Base-by-base conservation (phyloP, 92 coral and sea anemone species). In the Porites rus region DNA sequence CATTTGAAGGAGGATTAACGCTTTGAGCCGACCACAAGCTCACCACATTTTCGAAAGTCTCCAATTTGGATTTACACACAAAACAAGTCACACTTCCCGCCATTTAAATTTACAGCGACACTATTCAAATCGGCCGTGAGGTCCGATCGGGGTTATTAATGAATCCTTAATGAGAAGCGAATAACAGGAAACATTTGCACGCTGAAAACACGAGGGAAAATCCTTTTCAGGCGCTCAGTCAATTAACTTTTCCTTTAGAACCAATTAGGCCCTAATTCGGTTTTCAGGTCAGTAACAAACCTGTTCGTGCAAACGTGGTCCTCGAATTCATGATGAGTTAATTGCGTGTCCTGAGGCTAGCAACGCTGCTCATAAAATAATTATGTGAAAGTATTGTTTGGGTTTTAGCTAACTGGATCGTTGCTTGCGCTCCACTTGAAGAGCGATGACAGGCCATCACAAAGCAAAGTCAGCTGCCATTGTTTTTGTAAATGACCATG, bases 311-410 rank as follows among this genome's bases (percentile, higher is more conserved):
- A 25, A 69, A 80, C 18, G 28, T 0, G 65, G 54, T 56, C 56
- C 53, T 19, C 58, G 2, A 51, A 66, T 79, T 28, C 63, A 70
- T 38, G 43, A 74, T 16, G 10, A 21, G 63, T 20, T 70, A 69
- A 81, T 81, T 73, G 64, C 25, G 74, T 50, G 73, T 74, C 72
- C 60, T 73, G 38, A 76, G 83, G 67, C 69, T 31, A 67, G 61
- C 53, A 17, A 50, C 59, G 19, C 12, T 21, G 16, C 83, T 85
- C 88, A 85, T 85, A 52, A 85, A 85, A 85, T 85, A 85, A 65
- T 76, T 75, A 85, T 67, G 79, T 76, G 69, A 38, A 20, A 10
- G 74, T 38, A 51, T 85, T 85, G 67, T 85, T 77, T 56, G 16
- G 56, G 17, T 84, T 84, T 72, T 72, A 72, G 69, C 80, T 58